Evolutionary conservation across 2,113 vertebrate genomes (phyloP), one percentile per base, ranked within the genome.

Genomic region (Fregetta grallaria): DNA sequence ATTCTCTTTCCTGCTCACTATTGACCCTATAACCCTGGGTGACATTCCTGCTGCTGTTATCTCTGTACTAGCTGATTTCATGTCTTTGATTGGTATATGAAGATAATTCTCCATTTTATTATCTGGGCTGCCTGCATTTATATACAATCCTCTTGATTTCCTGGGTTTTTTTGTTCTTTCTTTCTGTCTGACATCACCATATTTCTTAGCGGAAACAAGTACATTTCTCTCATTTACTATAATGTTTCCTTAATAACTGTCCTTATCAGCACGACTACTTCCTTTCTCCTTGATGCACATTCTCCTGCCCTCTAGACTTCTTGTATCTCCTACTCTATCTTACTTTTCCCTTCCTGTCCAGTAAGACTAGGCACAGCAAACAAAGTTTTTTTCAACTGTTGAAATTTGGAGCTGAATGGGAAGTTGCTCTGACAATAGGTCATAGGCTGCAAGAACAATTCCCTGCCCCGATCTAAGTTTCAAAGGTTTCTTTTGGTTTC

Each of bases 1-100:
- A 13, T 58, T 82, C 20, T 56, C 29, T 86, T 63, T 55, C 22
- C 52, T 81, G 42, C 13, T 70, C 0, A 1, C 6, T 80, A 53
- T 8, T 0, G 1, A n/a, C 7, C 11, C 14, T 71, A n/a, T 19
- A 77, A 6, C 3, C 38, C 42, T 1, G 4, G 13, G 22, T 76
- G 40, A 65, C 30, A 27, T 40, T 86, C 20, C 14, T 11, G 8
- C 63, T 86, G 50, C 53, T 70, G 26, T 52, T 87, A 14, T 63
- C n/a, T 74, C 76, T 45, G 3, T 61, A 47, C 13, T 36, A 49
- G n/a, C 9, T 77, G 36, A 91, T 70, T 94, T 74, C 16, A 25
- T 6, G 3, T 34, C 40, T 90, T 81, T 34, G 72, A 59, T 32
- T n/a, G 66, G 34, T 61, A 75, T 38, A 82, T 52, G 40, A 68